Evolutionary conservation across 2,797 vertebrate genomes (phyloP), one percentile per base, ranked within the genome.

Genomic region (Leucoraja ocellata): DNA sequence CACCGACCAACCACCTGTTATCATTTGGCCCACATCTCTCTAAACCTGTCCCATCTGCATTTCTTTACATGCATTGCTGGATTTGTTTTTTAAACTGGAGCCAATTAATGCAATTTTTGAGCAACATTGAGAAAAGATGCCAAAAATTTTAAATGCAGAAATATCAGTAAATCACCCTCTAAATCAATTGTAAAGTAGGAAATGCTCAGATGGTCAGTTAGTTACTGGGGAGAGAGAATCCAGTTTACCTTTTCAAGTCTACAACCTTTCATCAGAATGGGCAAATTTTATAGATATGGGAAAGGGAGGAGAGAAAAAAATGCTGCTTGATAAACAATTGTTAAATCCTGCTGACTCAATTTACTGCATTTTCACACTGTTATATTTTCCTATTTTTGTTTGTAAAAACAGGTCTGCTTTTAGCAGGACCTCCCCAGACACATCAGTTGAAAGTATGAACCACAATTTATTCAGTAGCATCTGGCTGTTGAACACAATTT

Each of bases 401-500:
- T 92, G 90, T 32, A 54, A 32, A 91, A 91, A 71, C 65, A 68
- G 14, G 16, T 10, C 65, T 71, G 63, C 65, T 91, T 71, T 71
- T 71, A 21, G 65, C 18, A 36, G 71, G 63, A 63, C 63, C 63
- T 90, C 86, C 65, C 86, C 1, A 28, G 90, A 74, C 74, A 28
- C 39, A 91, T 14, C 11, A 46, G 36, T 92, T 92, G 90, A 92
- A n/a, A 92, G 23, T 46, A 76, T 92, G 14, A 23, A 9, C 23
- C 54, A n/a, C 71, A 92, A 76, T 92, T 92, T 92, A 92, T 76
- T 74, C 90, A 92, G 90, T 13, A 92, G 32, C 90, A 74, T 74
- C 74, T 74, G 36, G 23, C 46, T 39, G 46, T 39, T 92, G 68
- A 92, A 36, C 71, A 54, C 71, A 54, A 92, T 92, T 92, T 76